Percentiles rank a stretch among this genome's conserved stretches.
Evolutionary conservation across 2,113 vertebrate genomes (phyloP).

Genomic region (Hyaena hyaena): DNA sequence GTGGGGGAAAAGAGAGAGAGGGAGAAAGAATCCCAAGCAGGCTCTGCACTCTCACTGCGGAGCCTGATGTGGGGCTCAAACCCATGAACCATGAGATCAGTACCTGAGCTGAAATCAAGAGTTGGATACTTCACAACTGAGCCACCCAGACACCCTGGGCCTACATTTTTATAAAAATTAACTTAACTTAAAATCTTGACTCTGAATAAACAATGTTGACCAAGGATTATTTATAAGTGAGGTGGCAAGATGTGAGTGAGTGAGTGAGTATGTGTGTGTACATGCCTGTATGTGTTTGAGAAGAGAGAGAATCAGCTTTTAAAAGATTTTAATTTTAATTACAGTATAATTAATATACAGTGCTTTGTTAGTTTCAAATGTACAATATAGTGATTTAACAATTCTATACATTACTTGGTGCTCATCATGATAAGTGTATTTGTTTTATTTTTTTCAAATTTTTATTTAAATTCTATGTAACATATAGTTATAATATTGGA

Average conservation of each 20-base stretch:
- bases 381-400: background rate
- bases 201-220: background rate
- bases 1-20: too few species aligned
- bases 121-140: too few species aligned
- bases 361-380: background rate
- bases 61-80: too few species aligned
- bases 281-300: background rate
- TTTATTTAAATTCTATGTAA: too few species aligned
- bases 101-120: too few species aligned
- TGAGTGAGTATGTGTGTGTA: background rate
- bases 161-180: background rate
- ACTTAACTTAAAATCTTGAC: background rate
- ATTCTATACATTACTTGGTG: background rate
- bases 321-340: background rate
- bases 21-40: too few species aligned
- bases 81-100: too few species aligned
- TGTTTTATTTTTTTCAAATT: background rate
- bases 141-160: too few species aligned
- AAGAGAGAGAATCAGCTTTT: background rate
- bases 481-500: too few species aligned
- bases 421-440: background rate
- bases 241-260: background rate
- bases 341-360: background rate
- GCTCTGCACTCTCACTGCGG: too few species aligned
- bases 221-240: background rate